Evolutionary conservation across 2,888 invertebrate genomes (phyloP), one percentile per base, ranked within the genome.

Genomic region (Athalia rosae): DNA sequence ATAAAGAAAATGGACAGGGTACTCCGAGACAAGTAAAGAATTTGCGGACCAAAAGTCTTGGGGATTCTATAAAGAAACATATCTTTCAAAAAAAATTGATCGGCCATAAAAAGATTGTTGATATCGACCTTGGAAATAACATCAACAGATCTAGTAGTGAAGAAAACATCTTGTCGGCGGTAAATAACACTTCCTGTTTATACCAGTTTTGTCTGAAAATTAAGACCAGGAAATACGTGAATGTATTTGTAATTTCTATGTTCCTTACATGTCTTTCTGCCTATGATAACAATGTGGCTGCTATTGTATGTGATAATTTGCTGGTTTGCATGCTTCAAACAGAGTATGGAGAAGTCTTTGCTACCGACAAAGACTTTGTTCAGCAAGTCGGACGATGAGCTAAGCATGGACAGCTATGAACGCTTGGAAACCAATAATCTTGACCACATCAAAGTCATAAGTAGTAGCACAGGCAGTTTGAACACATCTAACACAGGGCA

Each of bases 1-100:
- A 97, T 87, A 93, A 96, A 84, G 96, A 96, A 89, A 97, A 96
- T 87, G 96, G 96, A 79, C 94, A 95, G 84, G 96, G 95, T 11
- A 95, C 95, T 0, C 95, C 95, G 4, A 94, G 89, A 90, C 94
- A 83, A 89, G 93, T 84, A 89, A 93, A 89, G 67, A 81, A 91
- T 90, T 91, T 89, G 91, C 92, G 85, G 88, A 93, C 94, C 3
- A 93, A 93, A 84, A 95, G 95, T 82, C 92, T 96, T 80, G 95
- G 96, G 0, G 95, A 96, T 86, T 96, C 96, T 0, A 96, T 96
- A 81, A 96, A 96, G 89, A 94, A 95, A 84, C 96, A 96, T 85
- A 95, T 96, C 79, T 96, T 97, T 85, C 94, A 95, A 85, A 96
- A 95, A 87, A 93, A 89, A 79, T 80, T 89, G 41, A 79, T 89